Percentiles rank a stretch among this genome's conserved stretches.
Conservation (phyloP, 2,888 invertebrate genomes). For the Parnassius mnemosyne region DNA sequence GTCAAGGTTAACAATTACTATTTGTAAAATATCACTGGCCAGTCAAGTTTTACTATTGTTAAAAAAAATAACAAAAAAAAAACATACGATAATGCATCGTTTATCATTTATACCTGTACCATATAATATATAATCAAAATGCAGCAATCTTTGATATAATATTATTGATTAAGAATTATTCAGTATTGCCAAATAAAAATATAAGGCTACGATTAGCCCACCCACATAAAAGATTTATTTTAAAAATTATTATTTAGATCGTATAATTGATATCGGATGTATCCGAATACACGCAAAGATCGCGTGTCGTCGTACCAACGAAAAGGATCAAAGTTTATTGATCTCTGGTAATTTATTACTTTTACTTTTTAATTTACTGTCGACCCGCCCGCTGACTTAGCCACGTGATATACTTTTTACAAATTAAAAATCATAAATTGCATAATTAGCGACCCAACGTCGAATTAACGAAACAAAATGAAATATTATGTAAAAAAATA, state of each 20-base stretch:
- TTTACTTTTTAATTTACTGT: conserved; percentile 42
- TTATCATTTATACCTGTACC: neutral
- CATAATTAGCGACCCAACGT: neutral
- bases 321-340: conserved; percentile 36
- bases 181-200: conserved; percentile 3
- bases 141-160: neutral
- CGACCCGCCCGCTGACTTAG: neutral
- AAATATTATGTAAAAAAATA: too few species aligned
- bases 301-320: conserved; percentile 35
- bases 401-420: conserved; percentile 3
- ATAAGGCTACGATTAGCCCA: conserved; percentile 5
- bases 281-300: conserved; percentile 31
- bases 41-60: neutral
- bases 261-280: conserved; percentile 35
- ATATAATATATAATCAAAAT: neutral
- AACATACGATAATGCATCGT: neutral
- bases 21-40: too few species aligned
- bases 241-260: conserved; percentile 31
- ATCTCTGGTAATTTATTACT: conserved; percentile 42
- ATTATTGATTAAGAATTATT: conserved; percentile 4
- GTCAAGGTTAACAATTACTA: too few species aligned
- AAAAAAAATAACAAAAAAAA: neutral
- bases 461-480: too few species aligned
- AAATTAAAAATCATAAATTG: conserved; percentile 9
- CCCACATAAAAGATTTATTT: conserved; percentile 3